phyloP scores from a whole-genome alignment of 1,140 invertebrate genomes.

The Polyergus mexicanus region DNA sequence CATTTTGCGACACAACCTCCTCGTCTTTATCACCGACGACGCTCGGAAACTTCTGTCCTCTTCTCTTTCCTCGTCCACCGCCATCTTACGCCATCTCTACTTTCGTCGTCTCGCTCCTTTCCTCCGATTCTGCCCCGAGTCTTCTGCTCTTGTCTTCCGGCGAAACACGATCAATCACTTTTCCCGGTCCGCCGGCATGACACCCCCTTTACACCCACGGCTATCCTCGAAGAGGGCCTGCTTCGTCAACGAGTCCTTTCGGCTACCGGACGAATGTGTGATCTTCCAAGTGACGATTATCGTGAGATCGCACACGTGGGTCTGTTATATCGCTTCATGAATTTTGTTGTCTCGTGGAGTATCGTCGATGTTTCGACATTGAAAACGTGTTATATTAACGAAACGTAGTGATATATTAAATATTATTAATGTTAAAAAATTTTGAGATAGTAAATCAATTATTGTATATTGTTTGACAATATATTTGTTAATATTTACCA shows the following conservation, averaged over 20 bases:
- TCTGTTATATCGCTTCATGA: constrained; percentile 38
- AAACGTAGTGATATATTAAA: not conserved
- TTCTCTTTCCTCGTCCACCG: constrained; percentile 54
- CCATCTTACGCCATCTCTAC: constrained; percentile 64
- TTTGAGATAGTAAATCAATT: not conserved
- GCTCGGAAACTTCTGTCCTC: constrained; percentile 70
- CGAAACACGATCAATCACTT: constrained; percentile 87
- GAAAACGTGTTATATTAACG: not conserved
- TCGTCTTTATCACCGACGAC: constrained; percentile 82
- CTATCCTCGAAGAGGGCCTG: constrained; percentile 79
- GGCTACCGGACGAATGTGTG: constrained; percentile 60
- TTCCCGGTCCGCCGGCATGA: constrained; percentile 83
- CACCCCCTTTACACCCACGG: constrained; percentile 83
- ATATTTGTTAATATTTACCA: not conserved
- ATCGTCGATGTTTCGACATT: constrained; percentile 1
- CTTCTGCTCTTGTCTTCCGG: constrained; percentile 82
- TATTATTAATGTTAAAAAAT: not conserved
- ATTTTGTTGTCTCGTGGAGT: constrained; percentile 35
- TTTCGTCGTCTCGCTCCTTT: constrained; percentile 73
- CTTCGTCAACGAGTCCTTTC: constrained; percentile 74
- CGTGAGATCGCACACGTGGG: constrained; percentile 68
- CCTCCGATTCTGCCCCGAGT: constrained; percentile 63
- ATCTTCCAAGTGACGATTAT: constrained; percentile 72
- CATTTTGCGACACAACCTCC: constrained; percentile 81
- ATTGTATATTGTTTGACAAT: not conserved